Conservation (phyloP, 1,140 invertebrate species). For the Formica exsecta region DNA sequence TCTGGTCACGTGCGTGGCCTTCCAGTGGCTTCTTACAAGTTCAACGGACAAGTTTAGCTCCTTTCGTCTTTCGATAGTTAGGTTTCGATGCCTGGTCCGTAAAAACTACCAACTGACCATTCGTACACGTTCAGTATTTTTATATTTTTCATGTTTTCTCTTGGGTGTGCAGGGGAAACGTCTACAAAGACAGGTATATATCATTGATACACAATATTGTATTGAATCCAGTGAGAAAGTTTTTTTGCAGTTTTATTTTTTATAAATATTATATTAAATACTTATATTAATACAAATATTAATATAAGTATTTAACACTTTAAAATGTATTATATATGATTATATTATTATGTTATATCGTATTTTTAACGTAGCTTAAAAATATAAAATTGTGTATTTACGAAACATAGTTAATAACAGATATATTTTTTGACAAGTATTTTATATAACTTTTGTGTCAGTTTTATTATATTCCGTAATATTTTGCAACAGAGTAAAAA, state of each 20-base stretch:
- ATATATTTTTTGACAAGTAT: constrained; percentile 4
- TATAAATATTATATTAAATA: neutral
- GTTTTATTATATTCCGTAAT: neutral
- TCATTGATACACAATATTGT: constrained; percentile 19
- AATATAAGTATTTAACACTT: neutral
- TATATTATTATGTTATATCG: neutral
- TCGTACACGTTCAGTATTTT: constrained; percentile 58
- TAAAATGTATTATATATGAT: neutral
- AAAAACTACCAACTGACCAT: constrained; percentile 63
- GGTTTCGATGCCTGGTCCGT: constrained; percentile 65
- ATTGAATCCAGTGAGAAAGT: neutral
- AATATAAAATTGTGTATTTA: neutral
- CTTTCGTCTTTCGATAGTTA: constrained; percentile 75
- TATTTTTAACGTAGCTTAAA: neutral
- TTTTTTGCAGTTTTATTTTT: neutral
- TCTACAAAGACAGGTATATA: constrained; percentile 23
- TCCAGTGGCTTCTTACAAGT: constrained; percentile 76
- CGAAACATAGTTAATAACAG: neutral
- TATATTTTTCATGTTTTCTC: constrained; percentile 60
- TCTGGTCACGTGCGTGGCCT: constrained; percentile 77
- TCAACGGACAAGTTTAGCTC: constrained; percentile 76
- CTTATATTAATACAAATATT: too few species aligned
- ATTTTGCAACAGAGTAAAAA: neutral
- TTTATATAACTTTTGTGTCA: neutral
- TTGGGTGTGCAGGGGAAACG: constrained; percentile 5